These are phyloP conservation scores for Trichogramma evanescens DNA, from an alignment of 2,888 invertebrate genomes.

Conservation along the genomic window DNA sequence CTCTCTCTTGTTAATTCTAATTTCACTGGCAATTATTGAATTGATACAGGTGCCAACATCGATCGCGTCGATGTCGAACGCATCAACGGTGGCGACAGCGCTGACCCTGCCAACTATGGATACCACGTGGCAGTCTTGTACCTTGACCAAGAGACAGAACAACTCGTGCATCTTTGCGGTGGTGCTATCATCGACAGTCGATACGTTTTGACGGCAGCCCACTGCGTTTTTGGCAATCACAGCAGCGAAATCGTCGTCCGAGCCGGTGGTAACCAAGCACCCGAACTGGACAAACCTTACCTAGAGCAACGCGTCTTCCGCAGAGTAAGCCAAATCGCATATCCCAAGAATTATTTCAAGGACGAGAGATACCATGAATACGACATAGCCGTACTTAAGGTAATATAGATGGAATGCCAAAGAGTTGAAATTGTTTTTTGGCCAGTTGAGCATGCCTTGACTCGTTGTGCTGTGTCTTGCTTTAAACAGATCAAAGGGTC, in stretches of 20 bases:
- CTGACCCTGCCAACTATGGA: background rate
- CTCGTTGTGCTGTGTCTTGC: background rate
- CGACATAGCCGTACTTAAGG: conserved; percentile 10
- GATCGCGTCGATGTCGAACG: background rate
- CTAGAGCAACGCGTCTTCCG: background rate
- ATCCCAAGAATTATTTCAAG: background rate
- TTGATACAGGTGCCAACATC: no score
- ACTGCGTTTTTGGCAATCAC: background rate
- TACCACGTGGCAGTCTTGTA: conserved; percentile 2
- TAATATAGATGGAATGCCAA: background rate
- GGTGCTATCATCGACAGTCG: conserved; percentile 5
- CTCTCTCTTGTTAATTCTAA: no score
- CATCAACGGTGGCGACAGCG: background rate
- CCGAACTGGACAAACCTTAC: background rate
- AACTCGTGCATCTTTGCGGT: background rate
- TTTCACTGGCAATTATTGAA: no score
- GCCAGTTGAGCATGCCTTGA: no score
- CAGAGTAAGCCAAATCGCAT: background rate
- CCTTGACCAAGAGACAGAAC: background rate
- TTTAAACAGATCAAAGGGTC: background rate
- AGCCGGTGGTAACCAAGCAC: background rate
- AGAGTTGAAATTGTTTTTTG: no score
- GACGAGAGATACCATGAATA: background rate
- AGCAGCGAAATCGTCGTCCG: background rate
- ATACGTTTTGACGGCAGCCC: conserved; percentile 4